Percentiles rank a stretch among this genome's conserved stretches.
Evolutionary conservation across 2,888 invertebrate genomes (phyloP).

Genomic region (Agonopterix arenella): DNA sequence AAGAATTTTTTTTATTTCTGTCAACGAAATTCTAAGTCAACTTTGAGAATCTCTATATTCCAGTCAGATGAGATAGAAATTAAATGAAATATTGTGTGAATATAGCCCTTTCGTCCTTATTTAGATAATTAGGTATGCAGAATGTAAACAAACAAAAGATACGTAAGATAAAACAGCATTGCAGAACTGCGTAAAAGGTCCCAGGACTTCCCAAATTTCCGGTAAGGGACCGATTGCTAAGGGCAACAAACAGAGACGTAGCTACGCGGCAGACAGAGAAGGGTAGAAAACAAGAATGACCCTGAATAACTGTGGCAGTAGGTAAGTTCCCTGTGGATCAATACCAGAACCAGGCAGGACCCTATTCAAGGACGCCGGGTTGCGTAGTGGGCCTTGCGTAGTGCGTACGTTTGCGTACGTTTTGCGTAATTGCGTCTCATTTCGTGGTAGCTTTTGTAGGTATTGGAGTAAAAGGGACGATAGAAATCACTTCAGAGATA

Average conservation of each 20-base stretch:
- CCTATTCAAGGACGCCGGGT: background rate
- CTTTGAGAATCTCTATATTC: too few relatives aligned
- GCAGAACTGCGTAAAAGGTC: background rate
- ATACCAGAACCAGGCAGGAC: constrained; percentile 30
- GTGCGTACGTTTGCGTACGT: too few relatives aligned
- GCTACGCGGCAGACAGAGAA: constrained; percentile 25
- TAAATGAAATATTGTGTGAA: too few relatives aligned
- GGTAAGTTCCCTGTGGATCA: constrained; percentile 34
- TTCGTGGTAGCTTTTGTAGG: background rate
- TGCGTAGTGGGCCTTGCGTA: background rate
- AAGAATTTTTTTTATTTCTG: too few relatives aligned
- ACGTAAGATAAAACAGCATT: background rate
- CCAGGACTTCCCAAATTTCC: constrained; percentile 14
- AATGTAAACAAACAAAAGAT: background rate
- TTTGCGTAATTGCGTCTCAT: too few relatives aligned
- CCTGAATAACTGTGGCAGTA: constrained; percentile 46
- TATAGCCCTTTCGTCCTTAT: too few relatives aligned
- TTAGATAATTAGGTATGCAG: too few relatives aligned
- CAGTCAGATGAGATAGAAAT: too few relatives aligned
- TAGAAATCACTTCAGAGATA: background rate
- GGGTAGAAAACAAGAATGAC: constrained; percentile 45
- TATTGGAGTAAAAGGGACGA: background rate
- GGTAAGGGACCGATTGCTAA: constrained; percentile 27
- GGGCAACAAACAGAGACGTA: constrained; percentile 9
- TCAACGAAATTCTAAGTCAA: too few relatives aligned